phyloP scores from a whole-genome alignment of 2,797 vertebrate species.

The Moxostoma hubbsi region DNA sequence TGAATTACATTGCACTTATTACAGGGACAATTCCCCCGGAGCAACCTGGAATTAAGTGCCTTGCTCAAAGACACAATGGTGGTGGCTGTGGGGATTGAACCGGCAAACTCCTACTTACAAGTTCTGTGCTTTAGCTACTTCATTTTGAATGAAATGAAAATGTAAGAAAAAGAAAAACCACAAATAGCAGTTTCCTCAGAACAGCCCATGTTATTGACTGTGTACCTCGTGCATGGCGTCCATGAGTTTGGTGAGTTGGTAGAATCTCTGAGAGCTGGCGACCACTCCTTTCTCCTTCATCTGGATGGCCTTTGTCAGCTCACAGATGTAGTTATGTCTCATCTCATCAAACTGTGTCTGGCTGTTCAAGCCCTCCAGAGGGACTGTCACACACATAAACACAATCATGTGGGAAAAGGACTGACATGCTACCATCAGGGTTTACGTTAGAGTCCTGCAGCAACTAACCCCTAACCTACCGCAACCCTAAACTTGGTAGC shows the following conservation, averaged over 20 bases:
- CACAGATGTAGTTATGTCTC: slow-evolving; percentile 93
- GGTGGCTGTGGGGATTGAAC: too few relatives aligned
- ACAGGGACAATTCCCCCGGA: too few relatives aligned
- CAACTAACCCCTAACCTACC: neutral
- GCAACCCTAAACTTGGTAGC: neutral
- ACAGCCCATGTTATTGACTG: neutral
- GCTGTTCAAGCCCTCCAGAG: slow-evolving; percentile 94
- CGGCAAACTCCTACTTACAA: too few relatives aligned
- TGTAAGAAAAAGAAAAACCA: too few relatives aligned
- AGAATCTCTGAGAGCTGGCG: slow-evolving; percentile 92
- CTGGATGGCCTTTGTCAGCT: slow-evolving; percentile 90
- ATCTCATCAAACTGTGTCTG: slow-evolving; percentile 95
- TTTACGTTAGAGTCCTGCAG: neutral
- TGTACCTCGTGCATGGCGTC: slow-evolving; percentile 91
- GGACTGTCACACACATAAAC: slow-evolving; percentile 77
- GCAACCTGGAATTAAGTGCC: too few relatives aligned
- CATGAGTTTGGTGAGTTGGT: slow-evolving; percentile 95
- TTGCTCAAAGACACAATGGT: too few relatives aligned
- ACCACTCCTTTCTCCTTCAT: slow-evolving; percentile 88
- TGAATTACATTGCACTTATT: too few relatives aligned
- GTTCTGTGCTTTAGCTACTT: too few relatives aligned
- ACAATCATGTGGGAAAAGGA: neutral
- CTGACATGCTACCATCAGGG: neutral
- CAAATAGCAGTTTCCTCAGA: neutral
- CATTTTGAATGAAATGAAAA: too few relatives aligned